Conservation (phyloP, 2,888 invertebrate species). For the Nipponacmea schrenckii region DNA sequence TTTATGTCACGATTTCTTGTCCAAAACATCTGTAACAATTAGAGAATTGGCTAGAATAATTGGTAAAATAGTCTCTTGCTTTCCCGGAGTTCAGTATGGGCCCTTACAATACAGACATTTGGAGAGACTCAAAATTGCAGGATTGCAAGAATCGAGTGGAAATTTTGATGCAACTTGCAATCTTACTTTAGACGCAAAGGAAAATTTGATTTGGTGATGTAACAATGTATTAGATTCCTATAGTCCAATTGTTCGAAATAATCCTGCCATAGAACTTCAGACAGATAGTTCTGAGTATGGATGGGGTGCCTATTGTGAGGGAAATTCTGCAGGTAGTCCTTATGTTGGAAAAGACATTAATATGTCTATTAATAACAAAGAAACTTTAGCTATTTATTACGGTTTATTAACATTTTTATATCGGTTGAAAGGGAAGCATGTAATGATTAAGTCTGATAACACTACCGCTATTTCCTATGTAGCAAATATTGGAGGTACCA, state of each 20-base stretch:
- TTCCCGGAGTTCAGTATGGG: constrained; percentile 10
- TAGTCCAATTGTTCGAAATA: constrained; percentile 3
- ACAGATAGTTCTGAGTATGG: constrained; percentile 15
- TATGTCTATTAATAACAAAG: constrained; percentile 15
- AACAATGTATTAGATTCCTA: neutral
- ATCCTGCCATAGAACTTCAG: constrained; percentile 1
- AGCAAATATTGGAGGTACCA: constrained; percentile 14
- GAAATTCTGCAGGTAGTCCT: constrained; percentile 7
- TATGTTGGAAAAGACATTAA: constrained; percentile 4
- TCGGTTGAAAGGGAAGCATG: neutral
- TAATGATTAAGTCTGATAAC: constrained; percentile 8
- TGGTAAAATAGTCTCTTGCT: constrained; percentile 9
- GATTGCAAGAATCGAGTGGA: neutral
- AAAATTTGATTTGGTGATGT: constrained; percentile 15
- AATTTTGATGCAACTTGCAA: neutral
- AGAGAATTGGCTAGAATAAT: constrained; percentile 17
- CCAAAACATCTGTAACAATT: neutral
- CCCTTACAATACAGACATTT: neutral
- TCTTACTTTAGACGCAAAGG: constrained; percentile 3
- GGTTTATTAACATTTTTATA: constrained; percentile 7
- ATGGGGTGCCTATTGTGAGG: neutral
- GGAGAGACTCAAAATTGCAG: constrained; percentile 11
- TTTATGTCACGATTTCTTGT: neutral
- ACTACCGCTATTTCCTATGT: constrained; percentile 17
- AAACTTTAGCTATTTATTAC: constrained; percentile 11